Conservation (phyloP, 2,113 vertebrate genomes). For the Morone saxatilis region DNA sequence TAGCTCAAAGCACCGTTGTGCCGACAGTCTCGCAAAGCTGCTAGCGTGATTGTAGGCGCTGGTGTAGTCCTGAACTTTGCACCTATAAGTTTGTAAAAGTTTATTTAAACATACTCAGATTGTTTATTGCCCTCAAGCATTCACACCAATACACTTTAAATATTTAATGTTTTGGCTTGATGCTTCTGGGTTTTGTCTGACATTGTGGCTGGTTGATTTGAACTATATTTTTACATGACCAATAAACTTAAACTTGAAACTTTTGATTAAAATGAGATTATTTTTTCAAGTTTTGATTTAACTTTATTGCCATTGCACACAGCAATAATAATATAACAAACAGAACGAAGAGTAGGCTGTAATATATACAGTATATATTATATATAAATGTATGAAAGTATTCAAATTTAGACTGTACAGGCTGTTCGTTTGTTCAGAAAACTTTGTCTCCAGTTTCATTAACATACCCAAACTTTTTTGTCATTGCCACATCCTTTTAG, state of each 20-base stretch:
- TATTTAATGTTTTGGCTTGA: no score
- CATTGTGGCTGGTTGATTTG: no score
- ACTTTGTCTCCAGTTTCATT: neutral
- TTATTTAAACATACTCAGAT: no score
- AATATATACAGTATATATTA: no score
- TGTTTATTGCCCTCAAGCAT: no score
- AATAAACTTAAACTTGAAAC: neutral
- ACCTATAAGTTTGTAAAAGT: neutral
- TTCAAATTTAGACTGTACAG: neutral
- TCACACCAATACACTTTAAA: no score
- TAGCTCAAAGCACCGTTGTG: neutral
- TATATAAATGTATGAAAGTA: neutral
- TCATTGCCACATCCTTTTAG: slow-evolving; percentile 7
- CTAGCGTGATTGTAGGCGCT: no score
- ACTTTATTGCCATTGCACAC: neutral
- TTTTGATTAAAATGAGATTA: no score
- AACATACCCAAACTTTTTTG: neutral
- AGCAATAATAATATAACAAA: neutral
- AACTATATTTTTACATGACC: neutral
- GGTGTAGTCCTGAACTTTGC: neutral
- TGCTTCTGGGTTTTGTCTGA: no score
- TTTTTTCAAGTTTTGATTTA: neutral
- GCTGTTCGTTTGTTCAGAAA: neutral
- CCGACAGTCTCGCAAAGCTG: neutral
- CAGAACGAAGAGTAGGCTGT: neutral